These are phyloP conservation scores for Parambassis ranga DNA, from an alignment of 2,797 vertebrate species.

Conservation along the genomic window DNA sequence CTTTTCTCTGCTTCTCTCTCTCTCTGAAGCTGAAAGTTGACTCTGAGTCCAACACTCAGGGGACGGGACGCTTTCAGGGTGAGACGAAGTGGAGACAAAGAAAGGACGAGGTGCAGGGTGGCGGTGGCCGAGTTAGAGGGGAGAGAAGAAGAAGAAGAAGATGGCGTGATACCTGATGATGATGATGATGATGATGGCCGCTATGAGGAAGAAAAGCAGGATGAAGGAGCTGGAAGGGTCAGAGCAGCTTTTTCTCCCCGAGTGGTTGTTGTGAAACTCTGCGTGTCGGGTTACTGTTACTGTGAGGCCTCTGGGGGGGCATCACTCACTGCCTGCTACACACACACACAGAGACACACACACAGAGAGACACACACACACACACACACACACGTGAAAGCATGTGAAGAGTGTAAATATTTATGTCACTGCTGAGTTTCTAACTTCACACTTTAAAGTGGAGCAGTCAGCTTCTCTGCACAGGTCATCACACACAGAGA, in stretches of 20 bases:
- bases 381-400: neutral
- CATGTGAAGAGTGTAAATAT: neutral
- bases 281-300: conserved; percentile 55
- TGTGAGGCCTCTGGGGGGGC: conserved; percentile 18
- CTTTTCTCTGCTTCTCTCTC: conserved; percentile 16
- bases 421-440: neutral
- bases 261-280: conserved; percentile 62
- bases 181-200: too few species aligned
- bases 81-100: conserved; percentile 51
- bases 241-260: conserved; percentile 2
- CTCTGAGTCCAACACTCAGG: conserved; percentile 44
- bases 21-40: conserved; percentile 58
- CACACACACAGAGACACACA: neutral
- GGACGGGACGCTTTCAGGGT: conserved; percentile 52
- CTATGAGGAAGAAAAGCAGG: neutral
- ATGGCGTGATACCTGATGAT: neutral
- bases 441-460: neutral
- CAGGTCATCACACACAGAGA: neutral
- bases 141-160: neutral
- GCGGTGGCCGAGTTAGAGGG: neutral
- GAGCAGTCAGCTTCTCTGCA: neutral
- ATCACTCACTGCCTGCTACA: conserved; percentile 19
- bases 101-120: conserved; percentile 4
- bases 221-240: conserved; percentile 28
- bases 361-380: neutral